Conservation (phyloP, 2,113 vertebrate species). For the Mustela lutreola region DNA sequence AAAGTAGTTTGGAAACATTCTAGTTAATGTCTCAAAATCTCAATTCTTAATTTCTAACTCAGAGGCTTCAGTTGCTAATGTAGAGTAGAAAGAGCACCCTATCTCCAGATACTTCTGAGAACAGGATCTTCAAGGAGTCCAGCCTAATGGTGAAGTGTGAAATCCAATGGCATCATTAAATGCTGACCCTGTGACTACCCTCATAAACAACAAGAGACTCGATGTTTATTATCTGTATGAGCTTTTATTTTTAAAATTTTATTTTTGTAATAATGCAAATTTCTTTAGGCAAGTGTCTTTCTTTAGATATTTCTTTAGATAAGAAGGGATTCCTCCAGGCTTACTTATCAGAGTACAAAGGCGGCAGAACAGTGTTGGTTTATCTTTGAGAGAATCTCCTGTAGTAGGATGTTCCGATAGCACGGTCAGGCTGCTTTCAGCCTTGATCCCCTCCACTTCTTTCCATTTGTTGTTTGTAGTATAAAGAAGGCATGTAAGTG, state of each 20-base stretch:
- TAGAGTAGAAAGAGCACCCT: neutral
- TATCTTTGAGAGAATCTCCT: neutral
- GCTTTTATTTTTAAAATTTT: neutral
- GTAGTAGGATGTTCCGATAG: neutral
- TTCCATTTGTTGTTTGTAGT: neutral
- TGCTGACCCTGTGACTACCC: neutral
- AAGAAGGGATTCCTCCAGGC: neutral
- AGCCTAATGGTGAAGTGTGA: neutral
- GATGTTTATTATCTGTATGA: neutral
- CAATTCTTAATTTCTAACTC: constrained; percentile 28
- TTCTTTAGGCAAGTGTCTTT: neutral
- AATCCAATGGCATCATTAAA: neutral
- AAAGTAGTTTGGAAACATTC: constrained; percentile 54
- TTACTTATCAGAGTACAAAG: neutral
- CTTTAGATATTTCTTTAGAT: neutral
- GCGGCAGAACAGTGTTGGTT: neutral
- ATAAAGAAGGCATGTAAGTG: neutral
- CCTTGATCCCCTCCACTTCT: neutral
- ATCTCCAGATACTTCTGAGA: neutral
- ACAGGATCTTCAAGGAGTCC: neutral
- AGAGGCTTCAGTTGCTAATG: neutral
- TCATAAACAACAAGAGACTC: neutral
- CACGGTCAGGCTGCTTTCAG: neutral
- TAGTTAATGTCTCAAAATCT: constrained; percentile 4
- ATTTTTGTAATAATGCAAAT: constrained; percentile 20